Base-by-base conservation (phyloP, 2,797 vertebrate species). In the Pipistrellus nathusii region DNA sequence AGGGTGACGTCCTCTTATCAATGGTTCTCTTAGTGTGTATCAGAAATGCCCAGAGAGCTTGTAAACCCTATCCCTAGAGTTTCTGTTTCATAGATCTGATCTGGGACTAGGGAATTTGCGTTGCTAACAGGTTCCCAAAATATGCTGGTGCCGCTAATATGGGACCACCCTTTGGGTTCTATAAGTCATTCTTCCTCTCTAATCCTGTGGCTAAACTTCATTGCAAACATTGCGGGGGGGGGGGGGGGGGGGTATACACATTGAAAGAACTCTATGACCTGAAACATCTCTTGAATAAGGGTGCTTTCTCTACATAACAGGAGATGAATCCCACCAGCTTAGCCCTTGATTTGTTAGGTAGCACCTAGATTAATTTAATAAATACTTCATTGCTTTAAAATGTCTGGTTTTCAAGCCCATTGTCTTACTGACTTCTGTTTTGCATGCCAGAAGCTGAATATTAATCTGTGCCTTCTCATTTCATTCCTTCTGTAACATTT, bases 401-500 rank as follows among this genome's bases (percentile, higher is more conserved):
- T 12, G 13, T 41, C 71, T 85, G 46, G 6, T 38, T 87, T 85
- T 69, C 68, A 81, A 72, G 53, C 27, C 53, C 87, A 1, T 51
- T 76, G 21, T 77, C 82, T 76, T 38, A 53, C 23, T 72, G 23
- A 30, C 32, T 66, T 53, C 46, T 85, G 57, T 84, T 93, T 91
- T 81, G 32, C 68, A 32, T 41, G 38, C 53, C 81, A 87, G 69
- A 77, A 96, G n/a, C 30, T 94, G 59, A 92, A 69, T 84, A 41
- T 46, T 76, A 25, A 15, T 48, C 51, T 57, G 9, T n/a, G 32
- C 32, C 5, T 73, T 80, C 55, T 81, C 35, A 92, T 53, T 20
- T 15, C 4, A 69, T 85, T 90, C 51, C 51, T 66, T 80, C 71
- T 46, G 14, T 51, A 72, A 44, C n/a, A 75, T 59, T 73, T 57